Evolutionary conservation across 1,140 invertebrate species (phyloP).

Genomic region (Semibalanus balanoides): DNA sequence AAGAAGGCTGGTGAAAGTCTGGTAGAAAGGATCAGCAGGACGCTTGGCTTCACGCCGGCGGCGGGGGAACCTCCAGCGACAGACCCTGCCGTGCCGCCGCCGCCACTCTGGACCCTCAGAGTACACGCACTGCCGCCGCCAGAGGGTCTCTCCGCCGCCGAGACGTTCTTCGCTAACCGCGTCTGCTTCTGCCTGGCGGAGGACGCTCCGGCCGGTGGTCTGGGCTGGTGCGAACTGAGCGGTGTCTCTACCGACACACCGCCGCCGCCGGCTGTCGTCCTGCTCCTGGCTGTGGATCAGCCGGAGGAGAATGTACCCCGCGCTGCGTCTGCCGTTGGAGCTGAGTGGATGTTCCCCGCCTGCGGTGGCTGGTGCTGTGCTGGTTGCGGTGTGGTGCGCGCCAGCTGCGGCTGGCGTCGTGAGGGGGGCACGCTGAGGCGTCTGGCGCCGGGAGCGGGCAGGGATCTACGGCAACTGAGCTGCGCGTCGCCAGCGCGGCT

Average conservation of each 20-base stretch:
- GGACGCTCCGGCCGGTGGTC: background rate
- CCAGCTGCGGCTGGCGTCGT: background rate
- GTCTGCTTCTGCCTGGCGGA: background rate
- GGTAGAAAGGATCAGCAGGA: too few species aligned
- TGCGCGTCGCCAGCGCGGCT: background rate
- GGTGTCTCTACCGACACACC: background rate
- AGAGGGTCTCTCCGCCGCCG: background rate
- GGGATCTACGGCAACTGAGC: background rate
- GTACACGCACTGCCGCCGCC: background rate
- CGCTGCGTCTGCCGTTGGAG: background rate
- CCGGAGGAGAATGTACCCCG: background rate
- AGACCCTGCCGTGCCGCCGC: too few species aligned
- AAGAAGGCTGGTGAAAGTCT: background rate
- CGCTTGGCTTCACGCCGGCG: background rate
- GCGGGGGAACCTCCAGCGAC: background rate
- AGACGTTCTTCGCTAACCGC: background rate
- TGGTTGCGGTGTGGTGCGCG: constrained; percentile 1
- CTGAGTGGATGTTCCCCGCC: too few species aligned
- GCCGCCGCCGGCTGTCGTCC: background rate
- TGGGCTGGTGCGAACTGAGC: background rate
- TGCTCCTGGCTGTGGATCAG: background rate
- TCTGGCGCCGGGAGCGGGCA: background rate
- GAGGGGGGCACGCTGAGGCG: background rate
- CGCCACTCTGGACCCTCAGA: background rate
- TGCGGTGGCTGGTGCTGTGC: background rate